These are phyloP conservation scores for Fragum whitleyi DNA, from an alignment of 2,888 invertebrate species.

Conservation along the genomic window DNA sequence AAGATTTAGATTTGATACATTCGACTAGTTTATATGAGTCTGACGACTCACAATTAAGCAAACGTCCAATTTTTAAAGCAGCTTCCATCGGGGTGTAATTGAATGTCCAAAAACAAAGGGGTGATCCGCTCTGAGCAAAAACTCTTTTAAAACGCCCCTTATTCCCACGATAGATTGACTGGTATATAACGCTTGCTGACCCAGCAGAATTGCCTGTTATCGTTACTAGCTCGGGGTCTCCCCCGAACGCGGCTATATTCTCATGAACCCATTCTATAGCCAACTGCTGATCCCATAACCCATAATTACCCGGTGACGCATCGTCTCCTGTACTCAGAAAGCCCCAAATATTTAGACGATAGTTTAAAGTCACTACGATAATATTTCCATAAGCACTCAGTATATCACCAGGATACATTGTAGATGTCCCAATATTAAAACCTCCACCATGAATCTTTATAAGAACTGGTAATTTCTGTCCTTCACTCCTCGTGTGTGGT, in stretches of 20 bases:
- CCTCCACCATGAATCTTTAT: constrained; percentile 98
- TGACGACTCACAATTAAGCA: constrained; percentile 58
- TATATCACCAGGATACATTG: constrained; percentile 88
- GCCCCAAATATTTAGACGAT: constrained; percentile 95
- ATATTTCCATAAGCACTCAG: constrained; percentile 95
- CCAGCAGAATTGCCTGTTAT: constrained; percentile 77
- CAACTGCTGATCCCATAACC: constrained; percentile 95
- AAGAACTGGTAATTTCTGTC: constrained; percentile 90
- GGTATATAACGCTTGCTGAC: constrained; percentile 66
- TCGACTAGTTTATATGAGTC: constrained; percentile 50
- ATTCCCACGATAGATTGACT: constrained; percentile 69
- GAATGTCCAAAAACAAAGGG: constrained; percentile 65
- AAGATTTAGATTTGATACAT: constrained; percentile 45
- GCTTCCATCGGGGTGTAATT: constrained; percentile 85
- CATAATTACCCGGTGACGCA: constrained; percentile 95
- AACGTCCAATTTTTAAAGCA: constrained; percentile 88
- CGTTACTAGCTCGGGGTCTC: constrained; percentile 70
- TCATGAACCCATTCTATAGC: constrained; percentile 97
- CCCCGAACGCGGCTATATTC: constrained; percentile 88
- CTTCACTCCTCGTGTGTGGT: constrained; percentile 86
- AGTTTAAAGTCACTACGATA: constrained; percentile 98
- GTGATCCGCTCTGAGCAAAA: constrained; percentile 71
- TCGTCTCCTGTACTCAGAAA: constrained; percentile 94
- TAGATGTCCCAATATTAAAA: constrained; percentile 96
- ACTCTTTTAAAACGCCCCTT: constrained; percentile 67